These are phyloP conservation scores for Phocoena sinus DNA, from an alignment of 2,113 vertebrate genomes.

Conservation along the genomic window DNA sequence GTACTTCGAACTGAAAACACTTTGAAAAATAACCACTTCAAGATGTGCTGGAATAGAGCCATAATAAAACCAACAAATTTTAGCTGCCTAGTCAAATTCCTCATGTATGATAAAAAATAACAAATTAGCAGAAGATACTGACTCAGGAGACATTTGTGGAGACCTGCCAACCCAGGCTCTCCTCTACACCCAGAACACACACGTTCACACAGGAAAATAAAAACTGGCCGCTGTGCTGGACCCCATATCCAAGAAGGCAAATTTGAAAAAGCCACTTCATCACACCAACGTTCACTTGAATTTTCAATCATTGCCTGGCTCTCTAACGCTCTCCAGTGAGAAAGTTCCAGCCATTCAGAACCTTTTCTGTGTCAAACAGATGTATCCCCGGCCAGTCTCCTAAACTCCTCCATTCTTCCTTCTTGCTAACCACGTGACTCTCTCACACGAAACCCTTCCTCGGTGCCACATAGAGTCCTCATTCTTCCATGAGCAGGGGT, in stretches of 20 bases:
- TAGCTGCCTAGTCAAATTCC: background rate
- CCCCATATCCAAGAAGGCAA: background rate
- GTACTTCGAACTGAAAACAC: conserved; percentile 28
- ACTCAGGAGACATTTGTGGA: background rate
- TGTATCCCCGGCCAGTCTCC: background rate
- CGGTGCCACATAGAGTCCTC: background rate
- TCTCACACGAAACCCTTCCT: background rate
- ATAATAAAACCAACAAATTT: conserved; percentile 33
- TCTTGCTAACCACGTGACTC: background rate
- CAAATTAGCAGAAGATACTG: conserved; percentile 10
- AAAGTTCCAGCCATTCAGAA: background rate
- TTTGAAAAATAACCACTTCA: conserved; percentile 53
- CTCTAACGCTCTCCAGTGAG: background rate
- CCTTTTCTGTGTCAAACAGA: background rate
- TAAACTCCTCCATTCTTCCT: background rate
- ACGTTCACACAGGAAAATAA: background rate
- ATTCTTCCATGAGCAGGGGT: background rate
- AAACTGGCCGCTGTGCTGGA: background rate
- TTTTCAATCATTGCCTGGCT: background rate
- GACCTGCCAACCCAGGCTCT: background rate
- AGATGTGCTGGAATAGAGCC: conserved; percentile 22
- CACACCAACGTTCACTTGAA: background rate
- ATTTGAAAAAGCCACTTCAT: background rate
- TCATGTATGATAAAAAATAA: background rate
- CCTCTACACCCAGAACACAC: background rate